Evolutionary conservation across 2,797 vertebrate species (phyloP).

Genomic region (Yasuhikotakia modesta): DNA sequence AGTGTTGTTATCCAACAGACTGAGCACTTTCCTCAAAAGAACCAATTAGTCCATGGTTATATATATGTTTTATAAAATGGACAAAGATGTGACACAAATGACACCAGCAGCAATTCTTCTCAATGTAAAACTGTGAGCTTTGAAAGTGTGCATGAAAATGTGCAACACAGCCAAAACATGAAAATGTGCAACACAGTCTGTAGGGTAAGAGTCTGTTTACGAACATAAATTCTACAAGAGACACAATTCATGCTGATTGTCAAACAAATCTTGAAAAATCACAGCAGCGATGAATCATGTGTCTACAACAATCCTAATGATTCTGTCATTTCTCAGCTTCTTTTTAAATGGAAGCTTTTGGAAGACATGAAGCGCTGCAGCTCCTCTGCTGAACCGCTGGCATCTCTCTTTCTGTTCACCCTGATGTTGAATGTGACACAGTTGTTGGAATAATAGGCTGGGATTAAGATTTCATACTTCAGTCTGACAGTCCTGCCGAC

Average conservation of each 20-base stretch:
- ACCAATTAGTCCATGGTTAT: slow-evolving; percentile 20
- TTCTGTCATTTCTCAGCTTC: slow-evolving; percentile 39
- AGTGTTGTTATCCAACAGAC: slow-evolving; percentile 18
- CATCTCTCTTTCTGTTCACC: slow-evolving; percentile 53
- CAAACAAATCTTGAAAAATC: background rate
- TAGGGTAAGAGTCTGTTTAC: background rate
- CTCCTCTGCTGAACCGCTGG: slow-evolving; percentile 56
- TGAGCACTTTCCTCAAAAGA: background rate
- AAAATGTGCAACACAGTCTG: background rate
- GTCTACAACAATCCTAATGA: slow-evolving; percentile 17
- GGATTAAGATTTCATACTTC: slow-evolving; percentile 57
- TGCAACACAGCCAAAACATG: background rate
- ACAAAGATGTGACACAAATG: background rate
- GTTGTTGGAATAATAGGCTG: slow-evolving; percentile 57
- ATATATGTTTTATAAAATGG: too few species aligned
- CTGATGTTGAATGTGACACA: slow-evolving; percentile 52
- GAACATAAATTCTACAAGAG: slow-evolving; percentile 21
- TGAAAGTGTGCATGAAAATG: background rate
- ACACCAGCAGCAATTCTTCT: slow-evolving; percentile 15
- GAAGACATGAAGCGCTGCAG: slow-evolving; percentile 54
- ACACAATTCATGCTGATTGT: slow-evolving; percentile 6
- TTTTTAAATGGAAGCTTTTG: slow-evolving; percentile 41
- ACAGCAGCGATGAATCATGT: background rate
- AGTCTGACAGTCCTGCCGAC: slow-evolving; percentile 55
- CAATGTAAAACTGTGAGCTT: background rate